phyloP scores from a whole-genome alignment of 2,113 vertebrate species.

The Anthoscopus minutus region DNA sequence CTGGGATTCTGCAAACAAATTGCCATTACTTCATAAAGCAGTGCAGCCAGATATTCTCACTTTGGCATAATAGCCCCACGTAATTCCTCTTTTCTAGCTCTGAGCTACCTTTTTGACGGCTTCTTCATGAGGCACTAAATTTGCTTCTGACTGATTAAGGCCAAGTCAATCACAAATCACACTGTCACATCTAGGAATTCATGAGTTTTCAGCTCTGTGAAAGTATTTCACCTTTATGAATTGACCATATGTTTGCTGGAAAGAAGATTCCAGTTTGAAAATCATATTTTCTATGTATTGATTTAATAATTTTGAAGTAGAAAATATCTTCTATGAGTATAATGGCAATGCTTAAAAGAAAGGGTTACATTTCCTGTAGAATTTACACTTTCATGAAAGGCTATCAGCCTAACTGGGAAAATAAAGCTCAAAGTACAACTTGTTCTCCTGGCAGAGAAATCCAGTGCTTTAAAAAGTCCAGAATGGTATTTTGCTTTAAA shows the following conservation, averaged over 20 bases:
- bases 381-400: not conserved
- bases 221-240: not conserved
- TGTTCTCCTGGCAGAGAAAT: not conserved
- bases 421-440: not conserved
- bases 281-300: not conserved
- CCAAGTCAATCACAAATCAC: not conserved
- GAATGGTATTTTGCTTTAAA: not conserved
- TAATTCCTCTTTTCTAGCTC: not conserved
- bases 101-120: slow-evolving; percentile 19
- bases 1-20: not conserved
- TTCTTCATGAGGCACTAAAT: not conserved
- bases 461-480: not conserved
- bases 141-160: slow-evolving; percentile 26
- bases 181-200: not conserved
- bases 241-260: not conserved
- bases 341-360: not conserved
- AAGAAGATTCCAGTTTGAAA: not conserved
- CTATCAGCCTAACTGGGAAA: not conserved
- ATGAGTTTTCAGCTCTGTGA: not conserved
- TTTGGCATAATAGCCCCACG: not conserved
- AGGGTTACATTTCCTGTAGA: not conserved
- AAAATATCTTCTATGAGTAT: not conserved
- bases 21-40: not conserved
- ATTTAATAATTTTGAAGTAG: not conserved
- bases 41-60: not conserved